Evolutionary conservation across 2,113 vertebrate genomes (phyloP), one percentile per base, ranked within the genome.

Genomic region (Ochotona princeps): DNA sequence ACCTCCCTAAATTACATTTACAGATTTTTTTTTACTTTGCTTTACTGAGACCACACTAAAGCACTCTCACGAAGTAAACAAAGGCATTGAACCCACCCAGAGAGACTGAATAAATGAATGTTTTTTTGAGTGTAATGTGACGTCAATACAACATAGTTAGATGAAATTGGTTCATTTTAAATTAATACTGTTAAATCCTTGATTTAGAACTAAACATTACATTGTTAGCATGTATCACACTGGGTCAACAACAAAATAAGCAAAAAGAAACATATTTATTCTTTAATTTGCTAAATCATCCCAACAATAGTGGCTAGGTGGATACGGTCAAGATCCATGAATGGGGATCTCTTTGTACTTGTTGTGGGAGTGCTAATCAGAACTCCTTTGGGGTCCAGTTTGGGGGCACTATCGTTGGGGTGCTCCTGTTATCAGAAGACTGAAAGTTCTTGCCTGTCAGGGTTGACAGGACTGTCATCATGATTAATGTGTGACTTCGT

Each of bases 111-210:
- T 75, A 95, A 87, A 94, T 89, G 81, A 94, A 65, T 70, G 80
- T 86, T 44, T 47, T 89, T 72, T 51, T 87, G 91, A 65, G 12
- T 80, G 14, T 35, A 65, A 49, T 80, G 44, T 23, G 66, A 76
- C 61, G 70, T 49, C 76, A 35, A 67, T 44, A 63, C 8, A 74
- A 87, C 84, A 49, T 66, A 70, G 67, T 92, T 38, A 66, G 79
- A 81, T 80, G 66, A 87, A 69, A 69, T 7, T 67, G 63, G 63
- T 76, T 93, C 80, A 47, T 93, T 80, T 84, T 70, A 89, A 79
- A 81, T 92, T 80, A 92, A 86, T 83, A 81, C 21, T 49, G 80
- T 32, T 91, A 73, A 93, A 96, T 21, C 28, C 17, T 76, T 95
- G 38, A 87, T 87, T 95, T 83, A 80, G 80, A 92, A 87, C 91